Conservation (phyloP, 2,888 invertebrate genomes). For the Agonopterix arenella region DNA sequence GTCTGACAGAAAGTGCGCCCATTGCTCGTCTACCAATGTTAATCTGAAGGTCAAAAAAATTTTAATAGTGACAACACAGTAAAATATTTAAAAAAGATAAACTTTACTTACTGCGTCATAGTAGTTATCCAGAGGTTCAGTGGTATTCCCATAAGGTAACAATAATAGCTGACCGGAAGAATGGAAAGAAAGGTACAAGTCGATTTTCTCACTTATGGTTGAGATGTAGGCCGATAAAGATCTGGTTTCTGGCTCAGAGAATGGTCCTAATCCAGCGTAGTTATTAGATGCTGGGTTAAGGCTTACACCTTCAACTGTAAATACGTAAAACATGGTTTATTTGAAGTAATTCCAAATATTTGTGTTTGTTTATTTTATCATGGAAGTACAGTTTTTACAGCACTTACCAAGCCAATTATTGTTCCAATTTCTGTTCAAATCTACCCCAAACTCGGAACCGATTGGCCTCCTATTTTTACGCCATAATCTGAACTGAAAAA, state of each 20-base stretch:
- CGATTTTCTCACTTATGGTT: constrained; percentile 62
- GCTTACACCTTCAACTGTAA: constrained; percentile 71
- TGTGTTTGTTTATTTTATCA: background rate
- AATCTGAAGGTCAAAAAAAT: constrained; percentile 26
- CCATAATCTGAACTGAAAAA: constrained; percentile 80
- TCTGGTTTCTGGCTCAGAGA: constrained; percentile 82
- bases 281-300: constrained; percentile 75
- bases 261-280: constrained; percentile 80
- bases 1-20: constrained; percentile 60
- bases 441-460: constrained; percentile 78
- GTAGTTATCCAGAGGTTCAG: constrained; percentile 74
- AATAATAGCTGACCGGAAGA: constrained; percentile 83
- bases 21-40: constrained; percentile 68
- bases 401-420: constrained; percentile 74
- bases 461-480: constrained; percentile 78
- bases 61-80: background rate
- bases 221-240: constrained; percentile 72
- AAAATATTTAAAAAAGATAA: background rate
- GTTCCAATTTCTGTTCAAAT: constrained; percentile 88
- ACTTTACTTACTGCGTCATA: background rate
- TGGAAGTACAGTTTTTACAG: too few species aligned
- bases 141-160: constrained; percentile 82
- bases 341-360: background rate
- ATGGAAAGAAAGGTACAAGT: constrained; percentile 83
- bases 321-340: background rate